phyloP scores from a whole-genome alignment of 2,888 invertebrate genomes.

The Myathropa florea region DNA sequence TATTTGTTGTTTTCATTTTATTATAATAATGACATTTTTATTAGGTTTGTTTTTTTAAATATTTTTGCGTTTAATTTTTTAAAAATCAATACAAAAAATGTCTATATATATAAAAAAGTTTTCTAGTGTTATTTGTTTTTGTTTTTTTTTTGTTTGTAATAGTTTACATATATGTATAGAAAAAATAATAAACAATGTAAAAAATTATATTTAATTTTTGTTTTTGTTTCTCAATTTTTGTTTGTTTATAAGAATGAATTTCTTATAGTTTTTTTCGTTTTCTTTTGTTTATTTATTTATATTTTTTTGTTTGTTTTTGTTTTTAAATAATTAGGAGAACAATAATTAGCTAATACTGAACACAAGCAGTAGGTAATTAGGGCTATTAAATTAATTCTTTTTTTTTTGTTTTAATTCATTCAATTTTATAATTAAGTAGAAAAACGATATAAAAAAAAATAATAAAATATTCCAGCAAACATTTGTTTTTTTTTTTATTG shows the following conservation, averaged over 20 bases:
- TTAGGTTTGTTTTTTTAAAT: constrained; percentile 46
- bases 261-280: constrained; percentile 74
- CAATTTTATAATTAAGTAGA: constrained; percentile 40
- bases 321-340: constrained; percentile 67
- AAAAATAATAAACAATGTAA: constrained; percentile 63
- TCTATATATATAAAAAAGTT: constrained; percentile 65
- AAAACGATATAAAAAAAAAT: constrained; percentile 32
- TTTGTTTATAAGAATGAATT: constrained; percentile 69
- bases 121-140: constrained; percentile 53
- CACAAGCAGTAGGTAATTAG: constrained; percentile 74
- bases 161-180: constrained; percentile 56
- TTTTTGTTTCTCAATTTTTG: constrained; percentile 55
- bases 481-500: constrained; percentile 12
- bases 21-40: constrained; percentile 59
- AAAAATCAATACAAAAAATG: constrained; percentile 71
- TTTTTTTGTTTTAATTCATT: constrained; percentile 59
- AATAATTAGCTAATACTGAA: constrained; percentile 77
- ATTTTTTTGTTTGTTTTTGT: constrained; percentile 72
- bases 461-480: constrained; percentile 38
- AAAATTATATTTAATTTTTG: constrained; percentile 49
- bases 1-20: constrained; percentile 44
- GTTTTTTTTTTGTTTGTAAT: constrained; percentile 45
- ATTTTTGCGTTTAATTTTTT: constrained; percentile 67
- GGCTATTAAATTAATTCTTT: constrained; percentile 65
- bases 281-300: neutral